Evolutionary conservation across 2,888 invertebrate genomes (phyloP).

Genomic region (Panzeria rudis): DNA sequence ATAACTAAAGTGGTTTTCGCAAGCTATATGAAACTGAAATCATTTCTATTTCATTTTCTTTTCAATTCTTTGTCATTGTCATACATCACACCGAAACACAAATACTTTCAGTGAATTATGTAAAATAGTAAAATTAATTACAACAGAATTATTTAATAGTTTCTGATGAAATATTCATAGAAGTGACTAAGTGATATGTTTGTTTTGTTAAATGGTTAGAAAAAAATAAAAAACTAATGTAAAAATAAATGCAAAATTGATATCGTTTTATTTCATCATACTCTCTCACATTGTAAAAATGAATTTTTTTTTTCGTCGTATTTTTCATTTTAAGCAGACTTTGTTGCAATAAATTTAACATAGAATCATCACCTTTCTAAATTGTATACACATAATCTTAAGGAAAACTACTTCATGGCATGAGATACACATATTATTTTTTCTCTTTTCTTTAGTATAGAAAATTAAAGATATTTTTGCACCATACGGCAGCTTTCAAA

Average conservation of each 20-base stretch:
- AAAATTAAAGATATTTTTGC: conserved; percentile 47
- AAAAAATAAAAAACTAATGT: background rate
- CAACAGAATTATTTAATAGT: conserved; percentile 35
- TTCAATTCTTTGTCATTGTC: conserved; percentile 20
- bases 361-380: conserved; percentile 47
- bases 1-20: background rate
- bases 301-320: background rate
- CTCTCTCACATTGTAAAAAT: background rate
- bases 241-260: conserved; percentile 1
- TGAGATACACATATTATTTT: background rate
- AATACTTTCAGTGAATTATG: conserved; percentile 30
- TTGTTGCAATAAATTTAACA: conserved; percentile 26
- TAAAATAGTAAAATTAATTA: conserved; percentile 43
- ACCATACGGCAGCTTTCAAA: conserved; percentile 54
- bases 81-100: background rate
- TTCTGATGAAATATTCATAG: conserved; percentile 33
- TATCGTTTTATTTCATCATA: conserved; percentile 13
- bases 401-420: background rate
- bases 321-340: background rate
- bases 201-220: background rate
- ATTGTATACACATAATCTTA: background rate
- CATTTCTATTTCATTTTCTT: background rate
- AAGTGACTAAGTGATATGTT: conserved; percentile 12
- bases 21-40: background rate
- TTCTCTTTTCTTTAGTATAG: background rate